Evolutionary conservation across 2,888 invertebrate species (phyloP), one percentile per base, ranked within the genome.

Genomic region (Elmis aenea): DNA sequence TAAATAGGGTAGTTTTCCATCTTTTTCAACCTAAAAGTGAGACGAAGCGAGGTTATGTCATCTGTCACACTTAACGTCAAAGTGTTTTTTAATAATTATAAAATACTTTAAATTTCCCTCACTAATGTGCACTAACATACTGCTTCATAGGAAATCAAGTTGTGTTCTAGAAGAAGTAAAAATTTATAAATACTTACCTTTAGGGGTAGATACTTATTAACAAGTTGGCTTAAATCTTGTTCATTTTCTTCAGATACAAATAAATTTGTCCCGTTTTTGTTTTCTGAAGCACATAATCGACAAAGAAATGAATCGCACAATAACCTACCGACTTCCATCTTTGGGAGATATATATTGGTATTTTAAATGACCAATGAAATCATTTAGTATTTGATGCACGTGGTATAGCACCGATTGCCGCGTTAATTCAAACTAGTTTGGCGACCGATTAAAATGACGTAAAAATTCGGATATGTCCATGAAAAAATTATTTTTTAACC

Each of bases 241-340:
- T 73, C 75, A 67, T 74, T 74, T 62, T 75, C 74, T 50, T 75
- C 72, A 45, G 57, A 52, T 13, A 69, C 64, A 69, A 78, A 85
- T 62, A 85, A 69, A 58, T 75, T 69, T 48, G 79, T 77, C 42
- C 81, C 81, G 61, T 79, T 79, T 52, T 74, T 71, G 69, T 83
- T 83, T 70, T 81, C 76, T 69, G 79, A 79, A 11, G 78, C 83
- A 71, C 86, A 86, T 65, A 86, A 75, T 68, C 85, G 75, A 69
- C 86, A 86, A 69, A 81, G 73, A 47, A 73, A 74, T 50, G 82
- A 82, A 70, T 83, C 76, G 62, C 77, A 79, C 54, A 83, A 74
- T 62, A 58, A 55, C 45, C 63, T 63, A 51, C 37, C 38, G 30
- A 42, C 45, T 48, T 52, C 57, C 58, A 60, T 67, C 65, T 55